A percentile compares a stretch with the other conserved stretches of the same genome.
These are phyloP conservation scores for Trichomalopsis sarcophagae DNA, from an alignment of 1,140 invertebrate species.

Conservation along the genomic window DNA sequence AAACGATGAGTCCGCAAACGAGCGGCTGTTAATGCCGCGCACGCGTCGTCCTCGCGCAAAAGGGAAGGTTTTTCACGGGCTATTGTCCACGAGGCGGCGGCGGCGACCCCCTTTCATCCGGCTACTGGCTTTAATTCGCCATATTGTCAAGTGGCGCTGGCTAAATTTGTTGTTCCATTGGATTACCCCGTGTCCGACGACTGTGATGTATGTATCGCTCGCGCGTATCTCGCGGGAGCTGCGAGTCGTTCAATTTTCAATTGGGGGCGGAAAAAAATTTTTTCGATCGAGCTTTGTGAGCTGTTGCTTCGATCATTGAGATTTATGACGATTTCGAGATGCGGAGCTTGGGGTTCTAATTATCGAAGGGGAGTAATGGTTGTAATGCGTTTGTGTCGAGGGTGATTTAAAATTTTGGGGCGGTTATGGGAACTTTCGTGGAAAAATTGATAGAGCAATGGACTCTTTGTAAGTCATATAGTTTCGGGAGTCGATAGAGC, in stretches of 20 bases:
- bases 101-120: not conserved
- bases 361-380: not conserved
- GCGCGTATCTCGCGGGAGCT: not conserved
- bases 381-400: not conserved
- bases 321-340: slow-evolving; percentile 25
- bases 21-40: slow-evolving; percentile 37
- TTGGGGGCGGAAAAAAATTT: not conserved
- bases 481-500: not conserved
- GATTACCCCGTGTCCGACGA: slow-evolving; percentile 53
- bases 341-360: slow-evolving; percentile 8
- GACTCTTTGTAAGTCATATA: no score
- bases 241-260: slow-evolving; percentile 24
- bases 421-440: not conserved
- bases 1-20: slow-evolving; percentile 50
- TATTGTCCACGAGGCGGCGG: slow-evolving; percentile 39
- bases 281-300: not conserved
- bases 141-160: slow-evolving; percentile 62
- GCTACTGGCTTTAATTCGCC: slow-evolving; percentile 54
- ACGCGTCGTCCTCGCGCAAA: not conserved
- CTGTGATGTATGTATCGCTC: not conserved
- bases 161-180: slow-evolving; percentile 62
- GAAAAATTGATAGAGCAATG: not conserved
- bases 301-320: slow-evolving; percentile 20
- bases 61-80: slow-evolving; percentile 46
- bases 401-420: slow-evolving; percentile 32